Evolutionary conservation across 2,113 vertebrate species (phyloP).

Genomic region (Abramis brama): DNA sequence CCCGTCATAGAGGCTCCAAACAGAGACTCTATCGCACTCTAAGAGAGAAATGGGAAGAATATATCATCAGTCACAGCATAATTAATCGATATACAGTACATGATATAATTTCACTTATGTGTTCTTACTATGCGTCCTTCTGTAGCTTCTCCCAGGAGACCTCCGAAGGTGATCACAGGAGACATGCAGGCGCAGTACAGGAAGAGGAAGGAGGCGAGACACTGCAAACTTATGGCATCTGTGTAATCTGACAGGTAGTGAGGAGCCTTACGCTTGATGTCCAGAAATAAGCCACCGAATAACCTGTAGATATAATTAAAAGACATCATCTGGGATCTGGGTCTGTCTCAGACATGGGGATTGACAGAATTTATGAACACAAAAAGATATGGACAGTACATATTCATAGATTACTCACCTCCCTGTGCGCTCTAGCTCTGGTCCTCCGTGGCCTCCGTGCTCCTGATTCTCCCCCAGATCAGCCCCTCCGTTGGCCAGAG

Average conservation of each 20-base stretch:
- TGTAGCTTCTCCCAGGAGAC: slow-evolving; percentile 96
- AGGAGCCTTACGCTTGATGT: slow-evolving; percentile 95
- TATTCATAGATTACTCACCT: slow-evolving; percentile 76
- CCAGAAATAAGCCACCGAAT: slow-evolving; percentile 89
- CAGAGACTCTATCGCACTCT: slow-evolving; percentile 98
- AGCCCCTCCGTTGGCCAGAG: slow-evolving; percentile 92
- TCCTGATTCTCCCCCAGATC: slow-evolving; percentile 87
- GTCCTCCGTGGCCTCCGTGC: slow-evolving; percentile 90
- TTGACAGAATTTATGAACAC: neutral
- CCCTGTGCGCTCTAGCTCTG: slow-evolving; percentile 94
- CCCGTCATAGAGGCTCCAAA: slow-evolving; percentile 99
- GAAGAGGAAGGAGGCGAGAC: slow-evolving; percentile 98
- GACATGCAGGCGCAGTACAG: slow-evolving; percentile 99
- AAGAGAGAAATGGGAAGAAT: slow-evolving; percentile 9
- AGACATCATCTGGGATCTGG: neutral
- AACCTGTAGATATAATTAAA: slow-evolving; percentile 72
- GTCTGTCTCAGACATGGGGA: neutral
- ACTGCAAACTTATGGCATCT: slow-evolving; percentile 94
- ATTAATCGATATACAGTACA: neutral
- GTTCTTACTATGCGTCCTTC: slow-evolving; percentile 95
- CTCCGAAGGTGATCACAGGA: slow-evolving; percentile 98
- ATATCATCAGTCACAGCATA: neutral
- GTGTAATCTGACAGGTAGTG: slow-evolving; percentile 96
- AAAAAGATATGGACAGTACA: neutral
- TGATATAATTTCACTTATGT: neutral